A percentile compares a stretch with the other conserved stretches of the same genome.
Conservation (phyloP, 2,797 vertebrate species). For the Halcyon leucocephala region DNA sequence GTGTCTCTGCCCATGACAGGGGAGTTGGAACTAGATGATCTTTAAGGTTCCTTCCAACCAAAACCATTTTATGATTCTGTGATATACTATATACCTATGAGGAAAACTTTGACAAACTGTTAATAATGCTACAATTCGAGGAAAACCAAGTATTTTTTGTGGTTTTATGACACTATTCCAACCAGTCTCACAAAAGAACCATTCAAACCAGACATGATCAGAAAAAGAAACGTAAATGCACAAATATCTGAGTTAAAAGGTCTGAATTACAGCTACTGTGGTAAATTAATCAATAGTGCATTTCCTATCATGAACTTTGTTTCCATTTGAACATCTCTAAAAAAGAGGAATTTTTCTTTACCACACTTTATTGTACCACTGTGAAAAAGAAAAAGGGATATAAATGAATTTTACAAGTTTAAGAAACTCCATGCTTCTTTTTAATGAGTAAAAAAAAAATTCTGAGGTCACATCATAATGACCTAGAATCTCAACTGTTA, state of each 20-base stretch:
- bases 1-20: neutral
- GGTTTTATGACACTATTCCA: neutral
- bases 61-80: no score
- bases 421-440: constrained; percentile 34
- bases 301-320: neutral
- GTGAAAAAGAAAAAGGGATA: neutral
- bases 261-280: neutral
- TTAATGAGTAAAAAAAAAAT: constrained; percentile 29
- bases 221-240: neutral
- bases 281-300: neutral
- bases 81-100: neutral
- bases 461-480: neutral
- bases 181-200: neutral
- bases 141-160: neutral
- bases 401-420: constrained; percentile 47
- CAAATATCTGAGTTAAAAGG: neutral
- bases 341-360: neutral
- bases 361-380: neutral
- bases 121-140: neutral
- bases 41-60: neutral
- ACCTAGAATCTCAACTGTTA: constrained; percentile 33
- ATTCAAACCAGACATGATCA: neutral
- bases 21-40: neutral
- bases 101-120: neutral
- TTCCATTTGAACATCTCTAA: neutral